A percentile compares a stretch with the other conserved stretches of the same genome.
Evolutionary conservation across 2,888 invertebrate genomes (phyloP).

Genomic region (Eupithecia exiguata): DNA sequence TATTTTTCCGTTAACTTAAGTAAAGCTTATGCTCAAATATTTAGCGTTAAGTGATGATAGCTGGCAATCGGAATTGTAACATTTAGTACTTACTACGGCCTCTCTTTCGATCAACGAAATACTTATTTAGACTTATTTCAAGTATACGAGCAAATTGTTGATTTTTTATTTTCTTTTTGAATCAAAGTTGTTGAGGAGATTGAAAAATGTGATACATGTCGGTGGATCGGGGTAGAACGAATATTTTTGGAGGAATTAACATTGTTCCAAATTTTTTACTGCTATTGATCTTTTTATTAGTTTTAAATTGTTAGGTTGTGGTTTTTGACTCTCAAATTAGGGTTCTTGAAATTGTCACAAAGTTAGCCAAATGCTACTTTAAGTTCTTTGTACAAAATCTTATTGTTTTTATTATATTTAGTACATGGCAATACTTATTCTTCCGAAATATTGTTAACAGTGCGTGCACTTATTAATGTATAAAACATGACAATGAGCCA

Average conservation of each 20-base stretch:
- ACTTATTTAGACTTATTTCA: constrained; percentile 71
- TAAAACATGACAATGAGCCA: constrained; percentile 71
- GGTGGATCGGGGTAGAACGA: constrained; percentile 61
- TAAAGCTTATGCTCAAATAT: constrained; percentile 83
- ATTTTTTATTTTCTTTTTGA: constrained; percentile 67
- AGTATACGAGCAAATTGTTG: constrained; percentile 73
- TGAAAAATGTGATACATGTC: constrained; percentile 73
- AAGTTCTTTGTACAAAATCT: constrained; percentile 73
- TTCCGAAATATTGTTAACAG: constrained; percentile 77
- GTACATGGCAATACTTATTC: constrained; percentile 77
- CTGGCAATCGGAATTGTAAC: constrained; percentile 44
- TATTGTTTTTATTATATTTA: constrained; percentile 59
- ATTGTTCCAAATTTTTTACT: constrained; percentile 67
- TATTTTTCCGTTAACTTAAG: constrained; percentile 68
- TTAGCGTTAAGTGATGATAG: constrained; percentile 46
- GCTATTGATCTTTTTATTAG: constrained; percentile 61
- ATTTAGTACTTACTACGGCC: constrained; percentile 58
- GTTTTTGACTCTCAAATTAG: constrained; percentile 61
- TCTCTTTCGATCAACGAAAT: constrained; percentile 48
- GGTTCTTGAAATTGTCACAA: constrained; percentile 67
- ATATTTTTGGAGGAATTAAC: constrained; percentile 71
- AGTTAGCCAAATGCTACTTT: constrained; percentile 77
- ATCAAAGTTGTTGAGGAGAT: constrained; percentile 58
- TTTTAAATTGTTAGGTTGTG: constrained; percentile 77
- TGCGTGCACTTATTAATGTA: constrained; percentile 66